phyloP scores from a whole-genome alignment of 1,140 invertebrate species.

The Papilio helenus region DNA sequence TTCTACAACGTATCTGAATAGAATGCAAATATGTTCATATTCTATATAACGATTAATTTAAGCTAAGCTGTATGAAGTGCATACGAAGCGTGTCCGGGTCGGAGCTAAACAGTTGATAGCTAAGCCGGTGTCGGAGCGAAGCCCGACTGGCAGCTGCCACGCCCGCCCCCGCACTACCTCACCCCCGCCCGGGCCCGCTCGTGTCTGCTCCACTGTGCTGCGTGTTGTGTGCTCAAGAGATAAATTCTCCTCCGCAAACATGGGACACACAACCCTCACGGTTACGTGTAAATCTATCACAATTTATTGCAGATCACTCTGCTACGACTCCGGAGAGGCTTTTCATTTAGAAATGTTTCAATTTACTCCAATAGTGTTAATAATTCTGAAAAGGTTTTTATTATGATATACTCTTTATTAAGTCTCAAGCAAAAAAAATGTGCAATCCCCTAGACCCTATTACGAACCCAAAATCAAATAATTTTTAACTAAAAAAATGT shows the following conservation, averaged over 20 bases:
- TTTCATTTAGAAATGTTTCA: no score
- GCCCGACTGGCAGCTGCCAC: constrained; percentile 3
- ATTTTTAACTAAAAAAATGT: no score
- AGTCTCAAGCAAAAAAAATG: no score
- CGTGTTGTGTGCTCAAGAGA: not conserved
- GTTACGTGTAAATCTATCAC: not conserved
- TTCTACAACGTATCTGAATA: not conserved
- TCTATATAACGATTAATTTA: not conserved
- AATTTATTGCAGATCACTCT: not conserved
- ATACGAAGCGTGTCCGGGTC: not conserved
- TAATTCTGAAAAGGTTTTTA: no score
- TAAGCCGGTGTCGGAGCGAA: constrained; percentile 7
- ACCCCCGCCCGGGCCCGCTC: no score
- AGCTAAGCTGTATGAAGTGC: not conserved
- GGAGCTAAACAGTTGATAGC: constrained; percentile 15
- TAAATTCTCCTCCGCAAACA: not conserved
- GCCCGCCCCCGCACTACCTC: not conserved
- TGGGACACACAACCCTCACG: not conserved
- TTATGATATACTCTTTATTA: no score
- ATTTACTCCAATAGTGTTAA: no score
- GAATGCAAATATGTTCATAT: not conserved
- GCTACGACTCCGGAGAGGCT: no score
- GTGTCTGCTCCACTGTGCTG: not conserved
- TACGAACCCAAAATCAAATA: no score
- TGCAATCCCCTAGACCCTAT: no score